Base-by-base conservation (phyloP, 2,888 invertebrate species). In the Tachina lurida region DNA sequence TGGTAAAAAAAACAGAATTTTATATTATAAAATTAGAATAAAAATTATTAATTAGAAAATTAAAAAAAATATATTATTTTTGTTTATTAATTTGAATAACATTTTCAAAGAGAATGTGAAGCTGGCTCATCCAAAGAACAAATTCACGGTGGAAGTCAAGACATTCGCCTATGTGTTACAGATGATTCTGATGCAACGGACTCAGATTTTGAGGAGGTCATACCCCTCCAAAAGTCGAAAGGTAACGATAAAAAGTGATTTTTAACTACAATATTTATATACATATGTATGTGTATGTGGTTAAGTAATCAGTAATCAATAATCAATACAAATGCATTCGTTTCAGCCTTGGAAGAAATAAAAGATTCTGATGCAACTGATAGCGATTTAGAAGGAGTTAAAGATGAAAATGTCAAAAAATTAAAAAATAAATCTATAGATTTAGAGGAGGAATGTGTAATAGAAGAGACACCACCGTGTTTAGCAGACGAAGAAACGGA, bases 381-480 rank as follows among this genome's bases (percentile, higher is more conserved):
- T 70, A 83, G 78, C 10, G 84, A 87, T 39, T 85, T 87, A 19
- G 86, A 87, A 73, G 77, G 88, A 73, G 88, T 84, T 0, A 39
- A 83, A 77, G 75, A 63, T 31, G 13, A 8, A 3, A 15, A 9
- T 17, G 82, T 96, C 96, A 70, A 70, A 87, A 73, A 75, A 22
- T 45, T 31, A 31, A 65, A 71, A 22, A 52, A 73, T 12, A 78
- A 65, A 41, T 58, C 10, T 31, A 17, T n/a, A 39, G 52, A 82
- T 4, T 12, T 56, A 49, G 68, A 87, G 22, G 87, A 86, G n/a
- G 84, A 87, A 63, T 86, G 80, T 78, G 45, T 79, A 15, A 74
- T 70, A 31, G 71, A 70, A 47, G 81, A 81, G 74, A 86, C 84
- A 9, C 78, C 86, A 12, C 82, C 79, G 0, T 58, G 15, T 47